A percentile compares a stretch with the other conserved stretches of the same genome.
Evolutionary conservation across 2,797 vertebrate species (phyloP).

Genomic region (Halcyon smyrnensis): DNA sequence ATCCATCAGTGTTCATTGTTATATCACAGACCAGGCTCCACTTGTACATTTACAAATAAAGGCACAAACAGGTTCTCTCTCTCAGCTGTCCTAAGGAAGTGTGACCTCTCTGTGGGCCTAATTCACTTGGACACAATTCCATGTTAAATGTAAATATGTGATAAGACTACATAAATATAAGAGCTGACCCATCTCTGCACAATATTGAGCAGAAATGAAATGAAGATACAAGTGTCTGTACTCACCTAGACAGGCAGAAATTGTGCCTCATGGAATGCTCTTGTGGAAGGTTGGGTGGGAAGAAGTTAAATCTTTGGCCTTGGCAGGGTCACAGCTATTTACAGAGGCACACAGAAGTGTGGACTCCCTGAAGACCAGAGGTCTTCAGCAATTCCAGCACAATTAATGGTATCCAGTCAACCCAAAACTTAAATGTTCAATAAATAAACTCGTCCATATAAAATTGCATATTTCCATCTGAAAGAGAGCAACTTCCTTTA

Average conservation of each 20-base stretch:
- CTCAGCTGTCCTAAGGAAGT: not conserved
- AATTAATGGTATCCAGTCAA: not conserved
- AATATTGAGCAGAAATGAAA: not conserved
- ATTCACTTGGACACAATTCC: not conserved
- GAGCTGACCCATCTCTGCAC: not conserved
- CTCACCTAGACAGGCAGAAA: not conserved
- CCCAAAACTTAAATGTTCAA: not conserved
- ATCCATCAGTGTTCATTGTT: not conserved
- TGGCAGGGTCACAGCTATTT: not conserved
- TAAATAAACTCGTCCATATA: not conserved
- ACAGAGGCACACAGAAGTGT: rapidly evolving
- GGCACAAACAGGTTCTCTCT: not conserved
- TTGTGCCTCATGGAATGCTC: rapidly evolving
- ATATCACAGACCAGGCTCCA: not conserved
- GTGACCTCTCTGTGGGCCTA: not conserved
- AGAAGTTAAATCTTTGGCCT: not conserved
- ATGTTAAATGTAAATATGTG: not conserved
- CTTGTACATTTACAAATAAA: not conserved
- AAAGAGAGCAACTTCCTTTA: not conserved
- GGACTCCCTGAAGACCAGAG: not conserved
- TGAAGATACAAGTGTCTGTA: rapidly evolving
- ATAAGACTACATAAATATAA: not conserved
- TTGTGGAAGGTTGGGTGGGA: not conserved
- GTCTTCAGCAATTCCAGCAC: not conserved
- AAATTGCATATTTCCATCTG: not conserved